Conservation (phyloP, 2,888 invertebrate species). For the Sesia bembeciformis region DNA sequence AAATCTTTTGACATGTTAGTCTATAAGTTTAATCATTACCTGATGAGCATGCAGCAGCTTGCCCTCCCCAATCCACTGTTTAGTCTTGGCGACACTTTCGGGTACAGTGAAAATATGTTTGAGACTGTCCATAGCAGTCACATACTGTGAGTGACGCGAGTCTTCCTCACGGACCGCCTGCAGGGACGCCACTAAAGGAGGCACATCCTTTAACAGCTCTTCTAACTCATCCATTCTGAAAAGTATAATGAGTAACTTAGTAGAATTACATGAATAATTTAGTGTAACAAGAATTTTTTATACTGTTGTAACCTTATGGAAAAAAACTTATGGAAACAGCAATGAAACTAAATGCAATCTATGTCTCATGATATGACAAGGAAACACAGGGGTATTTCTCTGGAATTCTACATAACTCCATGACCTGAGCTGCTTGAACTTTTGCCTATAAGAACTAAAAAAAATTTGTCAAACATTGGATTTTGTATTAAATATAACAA, state of each 20-base stretch:
- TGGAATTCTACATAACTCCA: no score
- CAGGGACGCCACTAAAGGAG: constrained; percentile 85
- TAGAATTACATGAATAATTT: background rate
- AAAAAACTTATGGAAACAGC: no score
- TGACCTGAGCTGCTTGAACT: no score
- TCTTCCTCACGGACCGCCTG: constrained; percentile 94
- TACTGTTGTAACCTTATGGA: no score
- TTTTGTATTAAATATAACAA: no score
- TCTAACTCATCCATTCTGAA: constrained; percentile 85
- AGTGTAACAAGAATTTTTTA: no score
- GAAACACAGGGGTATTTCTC: no score
- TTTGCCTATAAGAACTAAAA: no score
- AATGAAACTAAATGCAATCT: no score
- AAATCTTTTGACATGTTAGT: no score
- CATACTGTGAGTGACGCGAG: constrained; percentile 95
- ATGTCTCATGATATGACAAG: no score
- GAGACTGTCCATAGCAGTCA: constrained; percentile 97
- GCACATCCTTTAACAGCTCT: constrained; percentile 82
- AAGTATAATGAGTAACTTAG: constrained; percentile 2
- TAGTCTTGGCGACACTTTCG: constrained; percentile 95
- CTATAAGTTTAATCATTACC: constrained; percentile 34
- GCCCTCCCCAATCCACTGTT: constrained; percentile 94
- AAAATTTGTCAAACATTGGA: no score
- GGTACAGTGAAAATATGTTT: constrained; percentile 99
- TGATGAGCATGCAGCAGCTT: constrained; percentile 96